A percentile compares a stretch with the other conserved stretches of the same genome.
Conservation (phyloP, 2,797 vertebrate species). For the Coccyzus lansbergi region DNA sequence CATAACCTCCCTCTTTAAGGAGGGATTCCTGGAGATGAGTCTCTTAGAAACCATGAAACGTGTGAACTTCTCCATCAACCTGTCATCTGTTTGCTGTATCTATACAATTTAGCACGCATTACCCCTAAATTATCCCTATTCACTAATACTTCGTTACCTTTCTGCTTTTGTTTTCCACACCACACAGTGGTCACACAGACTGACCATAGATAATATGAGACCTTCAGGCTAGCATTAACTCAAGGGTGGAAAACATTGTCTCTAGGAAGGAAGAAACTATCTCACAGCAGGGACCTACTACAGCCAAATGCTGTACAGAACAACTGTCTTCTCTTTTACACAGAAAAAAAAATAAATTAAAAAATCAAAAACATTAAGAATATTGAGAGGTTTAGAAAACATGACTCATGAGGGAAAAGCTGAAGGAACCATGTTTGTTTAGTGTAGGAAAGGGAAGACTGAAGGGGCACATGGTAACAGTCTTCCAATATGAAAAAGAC, state of each 20-base stretch:
- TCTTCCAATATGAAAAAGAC: not conserved
- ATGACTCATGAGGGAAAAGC: constrained; percentile 10
- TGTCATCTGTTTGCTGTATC: not conserved
- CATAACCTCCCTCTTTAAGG: not conserved
- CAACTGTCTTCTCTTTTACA: not conserved
- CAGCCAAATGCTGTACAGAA: not conserved
- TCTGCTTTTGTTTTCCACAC: not conserved
- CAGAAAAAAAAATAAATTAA: not conserved
- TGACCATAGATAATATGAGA: not conserved
- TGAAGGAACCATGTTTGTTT: constrained; percentile 32
- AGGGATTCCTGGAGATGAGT: not conserved
- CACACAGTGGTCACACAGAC: not conserved
- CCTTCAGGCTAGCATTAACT: not conserved
- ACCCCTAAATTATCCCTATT: not conserved
- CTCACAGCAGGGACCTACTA: not conserved
- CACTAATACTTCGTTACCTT: not conserved
- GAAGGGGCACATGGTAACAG: not conserved
- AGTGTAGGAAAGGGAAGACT: constrained; percentile 36
- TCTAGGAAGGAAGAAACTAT: not conserved
- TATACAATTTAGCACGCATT: not conserved
- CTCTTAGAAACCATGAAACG: not conserved
- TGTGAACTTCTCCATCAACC: not conserved
- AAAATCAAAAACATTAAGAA: not conserved
- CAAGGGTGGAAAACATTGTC: not conserved
- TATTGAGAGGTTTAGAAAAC: constrained; percentile 41